Evolutionary conservation across 1,140 invertebrate species (phyloP).

Genomic region (Maconellicoccus hirsutus): DNA sequence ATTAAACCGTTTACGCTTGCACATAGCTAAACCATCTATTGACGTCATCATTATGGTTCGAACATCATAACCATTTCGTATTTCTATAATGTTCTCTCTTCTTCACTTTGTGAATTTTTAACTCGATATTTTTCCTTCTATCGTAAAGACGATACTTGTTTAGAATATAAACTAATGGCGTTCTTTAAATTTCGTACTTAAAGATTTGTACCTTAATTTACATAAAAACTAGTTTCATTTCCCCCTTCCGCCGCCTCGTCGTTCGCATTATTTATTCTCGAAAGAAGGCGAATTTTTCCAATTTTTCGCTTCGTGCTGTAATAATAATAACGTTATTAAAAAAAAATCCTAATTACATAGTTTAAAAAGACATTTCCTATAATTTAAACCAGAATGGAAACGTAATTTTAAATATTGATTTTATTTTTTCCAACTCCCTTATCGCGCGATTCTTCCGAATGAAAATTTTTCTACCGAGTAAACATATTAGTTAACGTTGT

Average conservation of each 20-base stretch:
- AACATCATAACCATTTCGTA: not conserved
- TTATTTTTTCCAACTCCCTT: not conserved
- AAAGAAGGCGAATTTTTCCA: constrained; percentile 1
- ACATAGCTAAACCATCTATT: not conserved
- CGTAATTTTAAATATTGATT: not conserved
- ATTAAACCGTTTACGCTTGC: not conserved
- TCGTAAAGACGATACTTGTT: not conserved
- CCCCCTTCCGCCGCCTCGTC: no score
- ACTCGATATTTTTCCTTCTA: not conserved
- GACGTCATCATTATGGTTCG: not conserved
- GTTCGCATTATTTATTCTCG: no score
- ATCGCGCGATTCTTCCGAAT: not conserved
- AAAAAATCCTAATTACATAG: not conserved
- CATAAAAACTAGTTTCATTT: no score
- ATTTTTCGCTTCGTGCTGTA: not conserved
- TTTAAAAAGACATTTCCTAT: not conserved
- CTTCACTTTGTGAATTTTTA: not conserved
- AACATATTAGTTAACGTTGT: constrained; percentile 3
- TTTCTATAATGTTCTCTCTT: not conserved
- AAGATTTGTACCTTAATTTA: no score
- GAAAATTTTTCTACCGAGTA: not conserved
- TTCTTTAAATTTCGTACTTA: not conserved
- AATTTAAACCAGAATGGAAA: not conserved
- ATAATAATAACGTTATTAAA: not conserved
- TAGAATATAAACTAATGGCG: not conserved